Conservation (phyloP, 37 sponge, comb jelly and placozoan genomes). For the Lycopodina hypogea region DNA sequence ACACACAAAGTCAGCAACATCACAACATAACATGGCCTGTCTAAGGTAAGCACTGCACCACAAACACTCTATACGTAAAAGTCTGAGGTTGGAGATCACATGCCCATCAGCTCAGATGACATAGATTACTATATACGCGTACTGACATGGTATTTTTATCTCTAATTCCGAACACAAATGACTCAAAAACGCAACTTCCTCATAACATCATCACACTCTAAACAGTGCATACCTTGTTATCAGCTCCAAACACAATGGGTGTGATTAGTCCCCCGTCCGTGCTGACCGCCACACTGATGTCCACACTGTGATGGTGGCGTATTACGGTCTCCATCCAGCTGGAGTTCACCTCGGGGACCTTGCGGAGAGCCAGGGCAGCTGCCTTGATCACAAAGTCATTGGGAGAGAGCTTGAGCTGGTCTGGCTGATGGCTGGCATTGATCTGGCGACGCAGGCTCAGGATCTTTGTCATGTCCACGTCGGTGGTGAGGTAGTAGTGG, state of each 20-base stretch:
- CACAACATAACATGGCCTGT: too few species aligned
- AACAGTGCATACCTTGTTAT: constrained; percentile 63
- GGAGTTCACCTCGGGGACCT: constrained; percentile 93
- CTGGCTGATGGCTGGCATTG: constrained; percentile 38
- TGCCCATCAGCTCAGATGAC: too few species aligned
- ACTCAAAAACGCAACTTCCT: too few species aligned
- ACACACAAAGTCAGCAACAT: background rate
- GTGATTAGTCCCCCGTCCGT: constrained; percentile 95
- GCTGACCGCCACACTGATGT: constrained; percentile 95
- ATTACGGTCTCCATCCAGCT: constrained; percentile 86
- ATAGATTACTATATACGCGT: too few species aligned
- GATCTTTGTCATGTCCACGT: constrained; percentile 69
- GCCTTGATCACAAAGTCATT: constrained; percentile 96
- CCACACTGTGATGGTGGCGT: constrained; percentile 77
- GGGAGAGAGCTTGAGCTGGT: constrained; percentile 80
- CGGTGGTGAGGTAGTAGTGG: constrained; percentile 89
- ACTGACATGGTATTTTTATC: too few species aligned
- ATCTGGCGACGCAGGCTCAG: constrained; percentile 54
- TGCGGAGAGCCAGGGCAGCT: constrained; percentile 69
- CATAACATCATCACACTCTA: background rate
- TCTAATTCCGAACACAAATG: too few species aligned
- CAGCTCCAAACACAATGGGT: constrained; percentile 87
- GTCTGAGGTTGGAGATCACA: too few species aligned
- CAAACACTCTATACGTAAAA: too few species aligned
- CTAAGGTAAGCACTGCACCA: too few species aligned